A percentile compares a stretch with the other conserved stretches of the same genome.
Conservation (phyloP, 1,140 invertebrate species). For the Protaetia brevitarsis region DNA sequence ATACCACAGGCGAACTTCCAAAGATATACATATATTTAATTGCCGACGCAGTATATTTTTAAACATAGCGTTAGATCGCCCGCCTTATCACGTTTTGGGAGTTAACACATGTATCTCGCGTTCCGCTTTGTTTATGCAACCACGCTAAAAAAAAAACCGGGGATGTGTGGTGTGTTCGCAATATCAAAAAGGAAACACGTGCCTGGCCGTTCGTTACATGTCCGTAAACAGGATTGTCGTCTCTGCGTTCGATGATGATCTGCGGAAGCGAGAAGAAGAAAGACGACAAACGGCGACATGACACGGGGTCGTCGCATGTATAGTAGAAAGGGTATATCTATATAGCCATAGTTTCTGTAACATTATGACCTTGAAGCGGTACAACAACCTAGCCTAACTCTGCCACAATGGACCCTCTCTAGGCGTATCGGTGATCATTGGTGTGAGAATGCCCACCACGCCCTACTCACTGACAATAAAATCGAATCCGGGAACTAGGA, state of each 20-base stretch:
- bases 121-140: background rate
- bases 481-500: background rate
- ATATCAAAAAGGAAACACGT: conserved; percentile 1
- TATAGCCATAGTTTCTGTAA: conserved; percentile 4
- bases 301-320: background rate
- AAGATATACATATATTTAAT: too few species aligned
- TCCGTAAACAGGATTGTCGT: background rate
- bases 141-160: background rate
- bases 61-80: too few species aligned
- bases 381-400: conserved; percentile 14
- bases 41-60: too few species aligned
- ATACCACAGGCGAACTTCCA: too few species aligned
- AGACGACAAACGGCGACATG: background rate
- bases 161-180: background rate
- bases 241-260: background rate
- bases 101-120: background rate
- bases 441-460: conserved; percentile 7
- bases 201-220: background rate
- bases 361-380: conserved; percentile 6
- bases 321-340: background rate
- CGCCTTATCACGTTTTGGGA: background rate
- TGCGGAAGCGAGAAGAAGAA: background rate
- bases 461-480: background rate
- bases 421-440: conserved; percentile 1
- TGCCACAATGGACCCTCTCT: conserved; percentile 9